Base-by-base conservation (phyloP, 2,888 invertebrate genomes). In the Agrilus mali region DNA sequence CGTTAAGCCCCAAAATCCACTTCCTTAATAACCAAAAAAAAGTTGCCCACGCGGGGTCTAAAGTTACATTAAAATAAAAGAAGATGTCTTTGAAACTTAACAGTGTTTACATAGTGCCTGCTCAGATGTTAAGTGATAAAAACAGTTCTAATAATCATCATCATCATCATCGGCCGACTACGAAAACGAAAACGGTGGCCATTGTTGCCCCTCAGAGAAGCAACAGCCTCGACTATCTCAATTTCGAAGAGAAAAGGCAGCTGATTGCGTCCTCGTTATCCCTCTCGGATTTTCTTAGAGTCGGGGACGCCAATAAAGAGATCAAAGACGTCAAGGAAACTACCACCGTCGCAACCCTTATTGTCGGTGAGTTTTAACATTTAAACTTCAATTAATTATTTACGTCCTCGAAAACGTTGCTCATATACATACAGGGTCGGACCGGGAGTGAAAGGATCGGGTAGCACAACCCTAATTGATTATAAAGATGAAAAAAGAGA, bases 231-330 rank as follows among this genome's bases (percentile, higher is more conserved):
- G 88, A 88, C 73, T 86, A 86, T 70, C 75, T 90, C 45, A 89
- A 90, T 71, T 90, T 90, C 66, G 88, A 89, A 69, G 89, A 90
- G 73, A 88, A 88, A 66, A 74, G 89, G 57, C 86, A 88, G 68
- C 71, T 90, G 61, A 90, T 90, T 53, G 89, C 89, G 38, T 88
- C 88, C 50, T 87, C 88, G 41, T 67, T 90, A 61, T 88, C 88
- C 50, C 72, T 90, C 48, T 86, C 87, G 53, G 89, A 89, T 69
- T 88, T 89, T 54, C 50, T 65, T 22, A 57, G 53, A 46, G 63
- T 55, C 20, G 59, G 60, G 37, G 54, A 57, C 37, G 55, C 60
- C 43, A 53, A 58, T 36, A 61, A 59, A 47, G 61, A 62, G 37
- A 53, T 59, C 16, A 61, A 58, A 49, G 61, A 63, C 39, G 53